A percentile compares a stretch with the other conserved stretches of the same genome.
phyloP scores from a whole-genome alignment of 2,113 vertebrate genomes.

The Nibea albiflora region DNA sequence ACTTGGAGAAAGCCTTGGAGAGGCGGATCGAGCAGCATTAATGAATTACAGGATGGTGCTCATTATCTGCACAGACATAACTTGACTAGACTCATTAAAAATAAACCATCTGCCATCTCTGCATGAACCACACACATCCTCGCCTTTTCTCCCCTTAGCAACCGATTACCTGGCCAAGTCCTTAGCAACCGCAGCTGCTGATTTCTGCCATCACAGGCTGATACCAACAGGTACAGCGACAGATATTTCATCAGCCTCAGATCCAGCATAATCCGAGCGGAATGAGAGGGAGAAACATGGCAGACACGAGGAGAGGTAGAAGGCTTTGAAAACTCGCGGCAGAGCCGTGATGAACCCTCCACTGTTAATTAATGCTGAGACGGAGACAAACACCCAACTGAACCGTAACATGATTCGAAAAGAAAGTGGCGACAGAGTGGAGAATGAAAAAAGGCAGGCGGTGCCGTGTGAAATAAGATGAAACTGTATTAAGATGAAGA shows the following conservation, averaged over 20 bases:
- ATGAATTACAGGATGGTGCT: neutral
- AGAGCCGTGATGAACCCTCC: neutral
- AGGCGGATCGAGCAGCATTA: neutral
- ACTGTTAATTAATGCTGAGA: neutral
- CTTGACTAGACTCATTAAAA: neutral
- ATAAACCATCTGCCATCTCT: constrained; percentile 17
- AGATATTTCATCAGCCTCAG: neutral
- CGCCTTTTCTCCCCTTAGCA: constrained; percentile 45
- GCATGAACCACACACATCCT: neutral
- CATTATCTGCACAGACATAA: neutral
- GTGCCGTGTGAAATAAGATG: neutral
- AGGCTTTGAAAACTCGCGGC: neutral
- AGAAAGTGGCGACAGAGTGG: neutral
- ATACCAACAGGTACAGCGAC: neutral
- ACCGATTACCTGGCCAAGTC: constrained; percentile 48
- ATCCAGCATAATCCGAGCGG: neutral
- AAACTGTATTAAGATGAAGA: neutral
- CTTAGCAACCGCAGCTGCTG: constrained; percentile 58
- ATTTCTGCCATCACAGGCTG: neutral
- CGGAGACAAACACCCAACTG: neutral
- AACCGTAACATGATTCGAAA: neutral
- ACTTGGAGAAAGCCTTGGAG: neutral
- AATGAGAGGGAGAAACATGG: neutral
- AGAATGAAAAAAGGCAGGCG: neutral
- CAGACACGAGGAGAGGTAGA: neutral